These are phyloP conservation scores for Myripristis murdjan DNA, from an alignment of 2,797 vertebrate species.

Conservation along the genomic window DNA sequence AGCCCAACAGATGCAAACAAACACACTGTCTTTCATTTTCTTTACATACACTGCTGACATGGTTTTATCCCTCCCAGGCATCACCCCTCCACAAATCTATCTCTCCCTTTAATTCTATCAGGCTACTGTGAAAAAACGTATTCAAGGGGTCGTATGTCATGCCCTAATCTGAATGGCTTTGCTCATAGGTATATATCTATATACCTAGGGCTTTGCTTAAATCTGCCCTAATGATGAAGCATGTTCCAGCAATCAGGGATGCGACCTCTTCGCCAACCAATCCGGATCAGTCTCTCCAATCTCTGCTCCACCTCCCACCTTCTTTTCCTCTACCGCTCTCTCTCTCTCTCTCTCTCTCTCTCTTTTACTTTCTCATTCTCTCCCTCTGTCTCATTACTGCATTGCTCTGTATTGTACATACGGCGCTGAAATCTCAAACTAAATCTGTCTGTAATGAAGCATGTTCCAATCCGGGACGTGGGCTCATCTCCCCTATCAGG, in stretches of 20 bases:
- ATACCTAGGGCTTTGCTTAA: conserved; percentile 23
- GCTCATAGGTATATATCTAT: background rate
- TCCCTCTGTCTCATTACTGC: conserved; percentile 28
- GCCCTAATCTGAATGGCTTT: background rate
- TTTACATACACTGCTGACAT: background rate
- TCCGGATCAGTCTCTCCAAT: conserved; percentile 39
- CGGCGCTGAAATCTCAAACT: conserved; percentile 49
- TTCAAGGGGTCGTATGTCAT: background rate
- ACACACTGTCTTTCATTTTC: background rate
- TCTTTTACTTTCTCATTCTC: background rate
- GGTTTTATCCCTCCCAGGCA: background rate
- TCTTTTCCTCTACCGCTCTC: background rate
- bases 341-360: background rate
- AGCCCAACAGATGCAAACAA: background rate
- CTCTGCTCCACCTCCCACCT: conserved; percentile 30
- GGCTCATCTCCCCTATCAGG: conserved; percentile 53
- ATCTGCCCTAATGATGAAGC: conserved; percentile 28
- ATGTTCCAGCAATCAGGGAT: conserved; percentile 1
- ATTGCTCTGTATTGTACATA: conserved; percentile 46
- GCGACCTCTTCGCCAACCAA: conserved; percentile 30
- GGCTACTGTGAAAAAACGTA: background rate
- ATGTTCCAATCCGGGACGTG: conserved; percentile 67
- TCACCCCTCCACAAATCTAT: background rate
- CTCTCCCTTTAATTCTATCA: background rate
- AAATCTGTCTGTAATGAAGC: conserved; percentile 74